Evolutionary conservation across 2,113 vertebrate genomes (phyloP), one percentile per base, ranked within the genome.

Genomic region (Falco punctatus): DNA sequence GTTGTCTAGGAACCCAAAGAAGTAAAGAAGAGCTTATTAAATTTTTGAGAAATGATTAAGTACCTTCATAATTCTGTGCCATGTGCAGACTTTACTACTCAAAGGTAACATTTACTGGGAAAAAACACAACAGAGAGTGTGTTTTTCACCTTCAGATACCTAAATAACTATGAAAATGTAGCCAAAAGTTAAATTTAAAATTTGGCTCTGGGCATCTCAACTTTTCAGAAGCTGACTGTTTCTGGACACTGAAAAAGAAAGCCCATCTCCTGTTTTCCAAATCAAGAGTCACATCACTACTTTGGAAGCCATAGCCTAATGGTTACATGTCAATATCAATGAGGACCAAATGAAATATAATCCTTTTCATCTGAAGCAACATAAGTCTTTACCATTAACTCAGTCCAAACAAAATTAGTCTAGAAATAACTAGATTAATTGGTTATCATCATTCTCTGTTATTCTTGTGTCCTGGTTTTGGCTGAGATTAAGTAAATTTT

Each of bases 351-450:
- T 46, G 32, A 94, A 79, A 6, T 74, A n/a, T 38, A 38, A 38
- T 38, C 38, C 38, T 38, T 74, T 86, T 87, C 4, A 72, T 81
- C 81, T 40, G 42, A 78, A 81, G 78, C 73, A 84, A 81, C 20
- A 67, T 10, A 73, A 44, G 30, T 42, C 61, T 90, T 93, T 79
- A 58, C n/a, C 33, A 42, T 57, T 8, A 92, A 81, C 30, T 83
- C 35, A 62, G 48, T 51, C 77, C 4, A 23, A 92, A 78, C 12
- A 64, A 70, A 93, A 81, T 66, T 64, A 91, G 16, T 8, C 65
- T 40, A 84, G 48, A 88, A 91, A 51, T 59, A 91, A 71, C 61
- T 83, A 81, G 59, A 77, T 96, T 81, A 96, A 67, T 59, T 65
- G 18, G 8, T 67, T 87, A 64, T 84, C 44, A 66, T 12, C 11